These are phyloP conservation scores for Scaptodrosophila lebanonensis DNA, from an alignment of 1,140 invertebrate species.

Conservation along the genomic window DNA sequence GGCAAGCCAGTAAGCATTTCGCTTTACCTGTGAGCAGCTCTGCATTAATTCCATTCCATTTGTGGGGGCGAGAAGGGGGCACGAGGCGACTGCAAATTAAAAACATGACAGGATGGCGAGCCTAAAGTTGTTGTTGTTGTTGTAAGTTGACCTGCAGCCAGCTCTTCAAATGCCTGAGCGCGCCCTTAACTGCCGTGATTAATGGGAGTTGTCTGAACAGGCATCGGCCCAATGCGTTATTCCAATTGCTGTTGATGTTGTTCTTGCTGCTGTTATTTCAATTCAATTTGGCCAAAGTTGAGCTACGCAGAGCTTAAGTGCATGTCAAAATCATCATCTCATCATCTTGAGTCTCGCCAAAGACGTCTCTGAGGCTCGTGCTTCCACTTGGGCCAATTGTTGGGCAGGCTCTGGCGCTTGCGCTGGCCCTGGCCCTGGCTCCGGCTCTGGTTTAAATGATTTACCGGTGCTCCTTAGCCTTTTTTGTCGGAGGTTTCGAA, in stretches of 20 bases:
- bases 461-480: too few relatives aligned
- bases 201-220: slow-evolving; percentile 68
- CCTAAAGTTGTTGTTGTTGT: too few relatives aligned
- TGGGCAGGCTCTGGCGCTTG: too few relatives aligned
- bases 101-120: slow-evolving; percentile 20
- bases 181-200: slow-evolving; percentile 53
- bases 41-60: too few relatives aligned
- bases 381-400: too few relatives aligned
- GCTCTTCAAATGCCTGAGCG: slow-evolving; percentile 28
- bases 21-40: too few relatives aligned
- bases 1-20: too few relatives aligned
- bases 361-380: too few relatives aligned
- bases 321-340: slow-evolving; percentile 39
- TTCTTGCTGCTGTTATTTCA: slow-evolving; percentile 56
- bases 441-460: too few relatives aligned
- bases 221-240: slow-evolving; percentile 32
- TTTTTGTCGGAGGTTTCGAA: too few relatives aligned
- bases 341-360: too few relatives aligned
- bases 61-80: slow-evolving; percentile 9
- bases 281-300: slow-evolving; percentile 68
- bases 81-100: slow-evolving; percentile 28
- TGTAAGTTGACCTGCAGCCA: slow-evolving; percentile 68
- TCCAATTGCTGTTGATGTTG: slow-evolving; percentile 26
- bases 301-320: slow-evolving; percentile 63
- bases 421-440: too few relatives aligned